Base-by-base conservation (phyloP, 1,140 invertebrate species). In the Andricus grossulariae region DNA sequence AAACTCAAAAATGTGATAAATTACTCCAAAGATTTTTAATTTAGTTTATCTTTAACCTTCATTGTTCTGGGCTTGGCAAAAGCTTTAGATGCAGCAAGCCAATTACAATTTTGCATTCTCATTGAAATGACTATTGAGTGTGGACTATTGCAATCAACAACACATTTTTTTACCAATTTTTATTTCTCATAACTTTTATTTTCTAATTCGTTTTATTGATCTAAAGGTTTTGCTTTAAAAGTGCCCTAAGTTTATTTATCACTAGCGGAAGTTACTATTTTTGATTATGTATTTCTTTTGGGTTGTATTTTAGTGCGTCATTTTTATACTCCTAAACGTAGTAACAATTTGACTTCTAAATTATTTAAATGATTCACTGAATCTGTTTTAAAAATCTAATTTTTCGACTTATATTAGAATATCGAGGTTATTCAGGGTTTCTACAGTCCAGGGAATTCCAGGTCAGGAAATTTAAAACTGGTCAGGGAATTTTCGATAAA, bases 31-130 rank as follows among this genome's bases (percentile, higher is more conserved):
- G 39, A 3, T 66, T 60, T 66, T 66, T 66, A 15, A 13, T 32
- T 25, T 66, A 66, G 11, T 15, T 4, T 19, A 55, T 16, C 15
- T 66, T 66, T 66, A 25, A 66, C 25, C 25, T 66, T 66, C 57
- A 66, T 66, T 66, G 57, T 66, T 66, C 57, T 32, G 57, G 21
- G 57, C 57, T 66, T 66, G 57, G 57, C 57, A 66, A 25, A 12
- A 66, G 57, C 57, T 32, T 66, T 39, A 66, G 57, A 66, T 13
- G 11, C 57, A 32, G 57, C 57, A 32, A 13, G 57, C 57, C 21
- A 32, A 66, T 66, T 66, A 66, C 25, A 66, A 66, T 66, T 39
- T 66, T 39, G 25, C 57, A 66, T 66, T 66, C 25, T 66, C 57
- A 66, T 66, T 66, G 11, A 66, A 66, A 66, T 66, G 57, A 66